phyloP scores from a whole-genome alignment of 2,888 invertebrate genomes.

The Microchrysa polita region DNA sequence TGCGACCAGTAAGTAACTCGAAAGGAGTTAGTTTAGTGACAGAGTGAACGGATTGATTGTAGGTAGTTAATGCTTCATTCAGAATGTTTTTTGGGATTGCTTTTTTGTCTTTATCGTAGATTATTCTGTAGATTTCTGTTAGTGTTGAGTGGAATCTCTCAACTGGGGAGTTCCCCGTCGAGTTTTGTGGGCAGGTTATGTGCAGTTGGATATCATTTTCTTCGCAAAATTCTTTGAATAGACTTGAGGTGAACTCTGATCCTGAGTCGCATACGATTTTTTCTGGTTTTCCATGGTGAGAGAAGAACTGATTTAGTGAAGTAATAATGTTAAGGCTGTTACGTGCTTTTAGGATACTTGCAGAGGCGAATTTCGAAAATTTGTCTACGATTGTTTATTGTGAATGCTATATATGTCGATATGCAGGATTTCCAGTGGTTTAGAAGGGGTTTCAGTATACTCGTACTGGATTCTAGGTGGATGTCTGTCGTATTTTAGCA shows the following conservation, averaged over 20 bases:
- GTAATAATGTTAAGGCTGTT: slow-evolving; percentile 17
- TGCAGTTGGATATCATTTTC: slow-evolving; percentile 45
- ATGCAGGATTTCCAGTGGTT: slow-evolving; percentile 40
- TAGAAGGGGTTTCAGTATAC: slow-evolving; percentile 35
- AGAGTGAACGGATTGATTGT: not conserved
- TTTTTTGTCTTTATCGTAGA: slow-evolving; percentile 43
- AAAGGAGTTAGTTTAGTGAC: slow-evolving; percentile 44
- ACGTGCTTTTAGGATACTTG: slow-evolving; percentile 31
- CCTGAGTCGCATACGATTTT: slow-evolving; percentile 29
- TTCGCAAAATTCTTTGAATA: slow-evolving; percentile 48
- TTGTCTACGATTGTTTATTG: slow-evolving; percentile 34
- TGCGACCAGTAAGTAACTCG: slow-evolving; percentile 31
- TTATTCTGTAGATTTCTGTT: slow-evolving; percentile 49
- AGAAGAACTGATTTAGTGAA: slow-evolving; percentile 16
- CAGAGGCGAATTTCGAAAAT: slow-evolving; percentile 42
- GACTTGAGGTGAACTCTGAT: slow-evolving; percentile 45
- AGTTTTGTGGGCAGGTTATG: slow-evolving; percentile 47
- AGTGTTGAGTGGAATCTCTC: slow-evolving; percentile 48
- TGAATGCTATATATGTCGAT: slow-evolving; percentile 29
- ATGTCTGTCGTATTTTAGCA: not conserved
- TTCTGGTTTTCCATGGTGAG: slow-evolving; percentile 30
- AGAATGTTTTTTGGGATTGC: slow-evolving; percentile 46
- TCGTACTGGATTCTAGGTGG: not conserved
- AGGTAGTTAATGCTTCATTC: slow-evolving; percentile 18
- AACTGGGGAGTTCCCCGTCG: slow-evolving; percentile 47